Evolutionary conservation across 2,888 invertebrate species (phyloP).

Genomic region (Lasioglossum malachurum): DNA sequence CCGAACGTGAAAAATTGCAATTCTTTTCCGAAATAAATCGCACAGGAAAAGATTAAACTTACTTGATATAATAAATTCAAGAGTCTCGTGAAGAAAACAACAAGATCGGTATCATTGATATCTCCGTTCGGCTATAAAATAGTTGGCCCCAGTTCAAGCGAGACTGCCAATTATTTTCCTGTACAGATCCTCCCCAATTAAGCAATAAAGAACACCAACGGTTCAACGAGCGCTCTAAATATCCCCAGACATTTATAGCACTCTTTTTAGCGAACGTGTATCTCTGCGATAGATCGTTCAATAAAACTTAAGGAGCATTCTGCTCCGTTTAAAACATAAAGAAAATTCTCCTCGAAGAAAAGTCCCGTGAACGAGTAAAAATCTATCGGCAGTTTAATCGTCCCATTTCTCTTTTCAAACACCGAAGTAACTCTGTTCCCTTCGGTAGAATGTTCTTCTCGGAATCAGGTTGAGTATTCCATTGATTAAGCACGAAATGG

Average conservation of each 20-base stretch:
- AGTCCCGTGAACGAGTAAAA: not conserved
- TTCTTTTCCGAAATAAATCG: too few relatives aligned
- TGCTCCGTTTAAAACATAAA: not conserved
- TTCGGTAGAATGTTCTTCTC: not conserved
- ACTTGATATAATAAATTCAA: too few relatives aligned
- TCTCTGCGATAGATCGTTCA: not conserved
- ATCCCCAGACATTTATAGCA: not conserved
- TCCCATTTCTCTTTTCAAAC: not conserved
- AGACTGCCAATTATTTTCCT: not conserved
- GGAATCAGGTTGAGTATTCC: not conserved
- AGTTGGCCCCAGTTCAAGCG: not conserved
- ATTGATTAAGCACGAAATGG: conserved; percentile 1
- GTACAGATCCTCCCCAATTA: not conserved
- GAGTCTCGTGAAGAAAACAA: not conserved
- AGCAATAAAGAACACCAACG: not conserved
- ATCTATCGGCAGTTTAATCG: not conserved
- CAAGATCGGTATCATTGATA: not conserved
- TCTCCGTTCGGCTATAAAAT: not conserved
- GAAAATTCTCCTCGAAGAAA: not conserved
- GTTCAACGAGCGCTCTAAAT: not conserved
- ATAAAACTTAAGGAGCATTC: not conserved
- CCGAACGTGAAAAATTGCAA: not conserved
- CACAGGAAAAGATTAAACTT: too few relatives aligned
- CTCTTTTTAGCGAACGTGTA: not conserved
- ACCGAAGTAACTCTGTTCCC: not conserved